Evolutionary conservation across 2,113 vertebrate species (phyloP).

Genomic region (cat (Felis catus)): F.catus_Fca126_mat1.0 CM031415.1:11450001-11450500

Average conservation of each 20-base stretch:
- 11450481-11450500: not conserved
- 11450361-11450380: not conserved
- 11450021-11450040: not conserved
- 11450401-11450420: not conserved
- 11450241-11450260: not conserved
- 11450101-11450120: not conserved
- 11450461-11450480: not conserved
- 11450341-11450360: not conserved
- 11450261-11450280: conserved; percentile 2
- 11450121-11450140: not conserved
- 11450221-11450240: not conserved
- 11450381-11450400: not conserved
- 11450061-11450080: not conserved
- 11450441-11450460: not conserved
- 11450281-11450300: not conserved
- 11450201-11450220: not conserved
- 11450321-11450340: not conserved
- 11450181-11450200: not conserved
- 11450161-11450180: not conserved
- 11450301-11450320: not conserved
- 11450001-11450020: not conserved
- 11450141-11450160: not conserved
- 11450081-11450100: not conserved
- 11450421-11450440: conserved; percentile 13
- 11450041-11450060: not conserved